phyloP scores from a whole-genome alignment of 92 coral and sea anemone genomes.

The Porites rus region DNA sequence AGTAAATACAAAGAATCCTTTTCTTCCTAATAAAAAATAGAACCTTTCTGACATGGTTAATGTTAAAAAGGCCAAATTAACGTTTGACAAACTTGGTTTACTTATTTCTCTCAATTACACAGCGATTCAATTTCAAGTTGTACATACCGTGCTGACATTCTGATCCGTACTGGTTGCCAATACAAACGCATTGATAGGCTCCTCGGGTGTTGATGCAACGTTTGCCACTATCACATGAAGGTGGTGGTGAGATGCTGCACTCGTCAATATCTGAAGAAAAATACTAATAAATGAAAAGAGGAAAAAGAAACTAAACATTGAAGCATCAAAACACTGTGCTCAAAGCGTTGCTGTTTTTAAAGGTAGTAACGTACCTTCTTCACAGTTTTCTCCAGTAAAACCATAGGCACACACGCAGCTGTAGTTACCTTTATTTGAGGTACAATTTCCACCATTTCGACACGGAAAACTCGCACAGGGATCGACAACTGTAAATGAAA shows the following conservation, averaged over 20 bases:
- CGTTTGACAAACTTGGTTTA: no score
- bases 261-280: conserved; percentile 18
- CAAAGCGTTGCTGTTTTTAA: no score
- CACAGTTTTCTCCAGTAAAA: not conserved
- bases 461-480: conserved; percentile 33
- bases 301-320: not conserved
- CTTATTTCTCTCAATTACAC: no score
- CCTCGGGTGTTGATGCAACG: conserved; percentile 25
- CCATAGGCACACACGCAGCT: conserved; percentile 13
- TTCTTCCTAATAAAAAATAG: no score
- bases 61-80: no score
- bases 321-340: no score
- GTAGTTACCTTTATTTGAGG: not conserved
- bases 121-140: no score
- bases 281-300: not conserved
- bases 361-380: not conserved
- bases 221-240: not conserved
- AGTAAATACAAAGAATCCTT: no score
- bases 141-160: conserved; percentile 19
- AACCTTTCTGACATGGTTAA: no score
- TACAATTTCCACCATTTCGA: conserved; percentile 31
- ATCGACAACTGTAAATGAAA: conserved; percentile 5
- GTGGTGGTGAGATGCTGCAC: not conserved
- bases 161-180: not conserved
- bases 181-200: conserved; percentile 14